Evolutionary conservation across 2,888 invertebrate species (phyloP), one percentile per base, ranked within the genome.

Genomic region (Cyaniris semiargus): DNA sequence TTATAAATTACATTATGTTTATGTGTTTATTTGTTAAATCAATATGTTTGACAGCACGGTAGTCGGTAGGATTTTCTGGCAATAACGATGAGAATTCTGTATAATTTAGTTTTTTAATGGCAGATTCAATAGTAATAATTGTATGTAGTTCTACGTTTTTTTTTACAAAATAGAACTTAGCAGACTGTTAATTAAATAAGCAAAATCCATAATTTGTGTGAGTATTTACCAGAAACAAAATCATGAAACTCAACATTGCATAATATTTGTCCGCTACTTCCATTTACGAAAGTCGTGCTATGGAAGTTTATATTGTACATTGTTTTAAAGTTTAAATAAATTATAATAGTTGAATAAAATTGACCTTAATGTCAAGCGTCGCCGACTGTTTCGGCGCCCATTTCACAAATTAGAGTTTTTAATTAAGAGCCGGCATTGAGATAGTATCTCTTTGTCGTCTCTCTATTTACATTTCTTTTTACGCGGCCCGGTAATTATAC

Each of bases 391-490:
- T 70, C 79, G 71, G 76, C 70, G 77, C 79, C 78, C 78, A 79
- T 80, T 79, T 80, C 78, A 71, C 83, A 85, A 86, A 86, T 86
- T 85, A 85, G 85, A 85, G 83, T 83, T 84, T 83, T 84, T 86
- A 85, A 86, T 85, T 85, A 85, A 84, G 84, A 81, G 78, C 82
- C 81, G 82, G 81, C 81, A 83, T 81, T 80, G 80, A 81, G 84
- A 84, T 83, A 84, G 80, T 58, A 76, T 77, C 76, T 77, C 85
- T 84, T 85, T 85, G 85, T 85, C 81, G 81, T 80, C 78, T 79
- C 77, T 82, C 79, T 81, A 81, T 84, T 82, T 83, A 80, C 79
- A 80, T 83, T 83, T 83, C 81, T 82, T 82, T 81, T 81, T 79
- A 76, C 70, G 80, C 80, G 81, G 80, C 80, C 76, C 76, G 77